Evolutionary conservation across 2,113 vertebrate genomes (phyloP).

Genomic region (Eclectus roratus): DNA sequence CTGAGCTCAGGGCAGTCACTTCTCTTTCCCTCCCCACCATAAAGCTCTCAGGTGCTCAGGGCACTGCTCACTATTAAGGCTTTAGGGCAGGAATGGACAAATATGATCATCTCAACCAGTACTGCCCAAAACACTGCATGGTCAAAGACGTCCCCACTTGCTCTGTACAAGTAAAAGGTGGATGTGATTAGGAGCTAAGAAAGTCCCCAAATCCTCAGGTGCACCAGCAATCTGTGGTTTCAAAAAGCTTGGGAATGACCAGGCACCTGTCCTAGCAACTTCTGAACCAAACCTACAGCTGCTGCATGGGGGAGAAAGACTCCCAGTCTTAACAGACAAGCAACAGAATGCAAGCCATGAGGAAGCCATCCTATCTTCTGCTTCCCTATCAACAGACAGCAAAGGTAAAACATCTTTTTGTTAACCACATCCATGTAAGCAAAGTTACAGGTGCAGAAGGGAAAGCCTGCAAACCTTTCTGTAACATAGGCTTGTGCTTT

Average conservation of each 20-base stretch:
- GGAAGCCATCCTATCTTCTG: background rate
- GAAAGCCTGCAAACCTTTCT: background rate
- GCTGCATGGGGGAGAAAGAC: background rate
- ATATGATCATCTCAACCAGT: background rate
- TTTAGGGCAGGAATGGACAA: background rate
- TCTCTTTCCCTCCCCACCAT: background rate
- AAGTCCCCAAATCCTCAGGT: background rate
- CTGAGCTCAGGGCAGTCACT: background rate
- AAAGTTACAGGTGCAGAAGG: background rate
- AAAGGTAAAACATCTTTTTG: background rate
- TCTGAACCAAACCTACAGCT: background rate
- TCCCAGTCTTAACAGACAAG: background rate
- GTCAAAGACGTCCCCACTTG: fast-evolving
- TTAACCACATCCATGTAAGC: background rate
- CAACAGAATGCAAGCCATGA: background rate
- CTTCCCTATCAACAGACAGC: background rate
- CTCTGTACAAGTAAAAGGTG: background rate
- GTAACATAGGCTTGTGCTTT: fast-evolving
- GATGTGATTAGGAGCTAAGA: background rate
- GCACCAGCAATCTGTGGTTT: background rate
- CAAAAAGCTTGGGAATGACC: background rate
- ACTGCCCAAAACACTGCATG: background rate
- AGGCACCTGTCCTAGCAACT: background rate
- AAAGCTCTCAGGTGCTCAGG: background rate
- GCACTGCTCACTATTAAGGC: background rate